Percentiles rank a stretch among this genome's conserved stretches.
Evolutionary conservation across 2,797 vertebrate species (phyloP).

Genomic region (Sebastes cheni): DNA sequence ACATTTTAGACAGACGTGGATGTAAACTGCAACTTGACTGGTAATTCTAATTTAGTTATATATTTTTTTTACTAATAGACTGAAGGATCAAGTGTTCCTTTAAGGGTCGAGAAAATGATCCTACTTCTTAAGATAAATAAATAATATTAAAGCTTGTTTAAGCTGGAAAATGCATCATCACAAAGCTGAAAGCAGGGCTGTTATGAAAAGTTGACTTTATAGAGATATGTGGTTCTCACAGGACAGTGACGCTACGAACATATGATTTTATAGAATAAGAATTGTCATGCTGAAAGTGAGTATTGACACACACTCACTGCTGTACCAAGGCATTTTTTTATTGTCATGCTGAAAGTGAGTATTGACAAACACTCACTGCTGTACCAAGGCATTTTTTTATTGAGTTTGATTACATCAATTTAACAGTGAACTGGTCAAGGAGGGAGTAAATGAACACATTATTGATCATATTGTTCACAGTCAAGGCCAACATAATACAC

Average conservation of each 20-base stretch:
- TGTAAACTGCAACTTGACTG: too few relatives aligned
- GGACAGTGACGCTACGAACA: neutral
- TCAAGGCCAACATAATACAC: constrained; percentile 54
- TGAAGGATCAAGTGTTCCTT: too few relatives aligned
- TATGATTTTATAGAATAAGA: neutral
- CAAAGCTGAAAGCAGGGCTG: neutral
- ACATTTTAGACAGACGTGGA: too few relatives aligned
- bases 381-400: constrained; percentile 45
- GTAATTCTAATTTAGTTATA: too few relatives aligned
- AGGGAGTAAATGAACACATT: constrained; percentile 26
- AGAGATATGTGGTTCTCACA: neutral
- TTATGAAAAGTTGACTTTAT: neutral
- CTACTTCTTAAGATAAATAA: neutral
- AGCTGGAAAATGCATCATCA: neutral
- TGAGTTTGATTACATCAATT: constrained; percentile 33
- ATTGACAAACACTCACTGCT: constrained; percentile 5
- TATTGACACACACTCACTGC: constrained; percentile 1
- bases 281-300: rapidly evolving
- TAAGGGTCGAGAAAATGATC: neutral
- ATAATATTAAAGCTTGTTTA: neutral
- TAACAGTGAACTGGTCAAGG: constrained; percentile 55
- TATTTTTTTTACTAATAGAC: rapidly evolving
- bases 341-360: neutral
- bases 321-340: constrained; percentile 40
- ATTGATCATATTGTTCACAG: constrained; percentile 41